Conservation (phyloP, 2,797 vertebrate genomes). For the Simalia tracyae region DNA sequence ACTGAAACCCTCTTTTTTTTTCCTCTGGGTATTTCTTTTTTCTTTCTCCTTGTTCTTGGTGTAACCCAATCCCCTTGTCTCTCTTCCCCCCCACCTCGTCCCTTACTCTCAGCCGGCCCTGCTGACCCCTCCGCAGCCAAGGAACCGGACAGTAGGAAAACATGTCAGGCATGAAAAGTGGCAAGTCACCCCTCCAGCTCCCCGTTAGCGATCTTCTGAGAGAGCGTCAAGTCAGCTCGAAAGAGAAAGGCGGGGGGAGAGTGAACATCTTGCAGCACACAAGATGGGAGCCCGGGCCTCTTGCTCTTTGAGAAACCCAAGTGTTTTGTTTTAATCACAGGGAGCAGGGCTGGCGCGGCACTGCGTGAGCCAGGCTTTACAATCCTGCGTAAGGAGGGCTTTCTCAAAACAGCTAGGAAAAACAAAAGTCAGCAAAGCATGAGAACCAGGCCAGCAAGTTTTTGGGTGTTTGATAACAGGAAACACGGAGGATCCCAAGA, state of each 20-base stretch:
- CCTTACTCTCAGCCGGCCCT: slow-evolving; percentile 35
- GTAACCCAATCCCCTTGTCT: slow-evolving; percentile 69
- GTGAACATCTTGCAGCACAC: slow-evolving; percentile 58
- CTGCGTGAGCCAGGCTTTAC: slow-evolving; percentile 59
- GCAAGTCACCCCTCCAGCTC: slow-evolving; percentile 60
- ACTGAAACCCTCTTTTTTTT: slow-evolving; percentile 41
- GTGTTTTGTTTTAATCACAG: slow-evolving; percentile 82
- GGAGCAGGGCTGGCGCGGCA: slow-evolving; percentile 72
- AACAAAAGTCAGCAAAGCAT: slow-evolving; percentile 76
- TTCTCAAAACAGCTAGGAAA: slow-evolving; percentile 75
- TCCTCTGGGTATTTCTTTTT: not conserved
- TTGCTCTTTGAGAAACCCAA: slow-evolving; percentile 53
- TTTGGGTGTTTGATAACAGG: slow-evolving; percentile 41
- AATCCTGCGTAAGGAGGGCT: slow-evolving; percentile 67
- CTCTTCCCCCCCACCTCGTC: slow-evolving; percentile 11
- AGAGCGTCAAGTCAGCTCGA: slow-evolving; percentile 61
- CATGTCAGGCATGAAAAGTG: slow-evolving; percentile 71
- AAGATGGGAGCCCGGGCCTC: slow-evolving; percentile 64
- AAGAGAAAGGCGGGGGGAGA: slow-evolving; percentile 58
- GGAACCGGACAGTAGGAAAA: slow-evolving; percentile 68
- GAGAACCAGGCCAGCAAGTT: slow-evolving; percentile 58
- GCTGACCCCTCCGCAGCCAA: slow-evolving; percentile 44
- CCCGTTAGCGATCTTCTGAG: slow-evolving; percentile 66
- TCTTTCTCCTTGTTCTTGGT: slow-evolving; percentile 27
- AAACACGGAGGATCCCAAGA: slow-evolving; percentile 60